A percentile compares a stretch with the other conserved stretches of the same genome.
phyloP scores from a whole-genome alignment of 2,113 vertebrate genomes.

The Lichenostomus cassidix region DNA sequence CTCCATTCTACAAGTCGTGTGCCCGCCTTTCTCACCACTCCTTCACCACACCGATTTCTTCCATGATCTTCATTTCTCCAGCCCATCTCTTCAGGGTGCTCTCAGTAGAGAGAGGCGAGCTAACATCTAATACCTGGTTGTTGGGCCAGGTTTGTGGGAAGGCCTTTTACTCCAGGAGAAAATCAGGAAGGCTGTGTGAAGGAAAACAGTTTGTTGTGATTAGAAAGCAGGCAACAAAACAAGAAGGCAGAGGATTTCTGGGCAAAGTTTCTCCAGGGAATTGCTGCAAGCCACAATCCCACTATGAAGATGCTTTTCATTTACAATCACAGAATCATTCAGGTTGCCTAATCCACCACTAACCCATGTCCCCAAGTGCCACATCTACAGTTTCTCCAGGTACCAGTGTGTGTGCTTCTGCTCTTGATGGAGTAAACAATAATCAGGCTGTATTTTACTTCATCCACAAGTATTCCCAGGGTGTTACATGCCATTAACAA shows the following conservation, averaged over 20 bases:
- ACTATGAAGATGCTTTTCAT: neutral
- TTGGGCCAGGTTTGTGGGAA: neutral
- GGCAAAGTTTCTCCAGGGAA: neutral
- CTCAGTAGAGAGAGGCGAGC: neutral
- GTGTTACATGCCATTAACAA: neutral
- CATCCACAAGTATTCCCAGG: neutral
- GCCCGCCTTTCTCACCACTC: neutral
- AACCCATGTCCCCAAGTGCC: neutral
- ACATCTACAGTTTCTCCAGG: neutral
- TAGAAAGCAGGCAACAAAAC: neutral
- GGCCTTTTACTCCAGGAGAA: neutral
- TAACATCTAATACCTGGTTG: neutral
- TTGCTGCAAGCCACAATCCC: neutral
- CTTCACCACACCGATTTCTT: fast-evolving
- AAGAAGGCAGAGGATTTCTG: neutral
- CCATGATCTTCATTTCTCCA: neutral
- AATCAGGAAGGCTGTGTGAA: neutral
- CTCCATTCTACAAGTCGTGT: neutral
- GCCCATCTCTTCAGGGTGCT: neutral
- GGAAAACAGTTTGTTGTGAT: neutral
- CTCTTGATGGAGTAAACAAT: neutral
- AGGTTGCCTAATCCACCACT: neutral
- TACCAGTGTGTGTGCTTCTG: neutral
- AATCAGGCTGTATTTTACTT: neutral
- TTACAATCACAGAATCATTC: neutral